Evolutionary conservation across 2,797 vertebrate genomes (phyloP), one percentile per base, ranked within the genome.

Genomic region (Babyrousa celebensis): DNA sequence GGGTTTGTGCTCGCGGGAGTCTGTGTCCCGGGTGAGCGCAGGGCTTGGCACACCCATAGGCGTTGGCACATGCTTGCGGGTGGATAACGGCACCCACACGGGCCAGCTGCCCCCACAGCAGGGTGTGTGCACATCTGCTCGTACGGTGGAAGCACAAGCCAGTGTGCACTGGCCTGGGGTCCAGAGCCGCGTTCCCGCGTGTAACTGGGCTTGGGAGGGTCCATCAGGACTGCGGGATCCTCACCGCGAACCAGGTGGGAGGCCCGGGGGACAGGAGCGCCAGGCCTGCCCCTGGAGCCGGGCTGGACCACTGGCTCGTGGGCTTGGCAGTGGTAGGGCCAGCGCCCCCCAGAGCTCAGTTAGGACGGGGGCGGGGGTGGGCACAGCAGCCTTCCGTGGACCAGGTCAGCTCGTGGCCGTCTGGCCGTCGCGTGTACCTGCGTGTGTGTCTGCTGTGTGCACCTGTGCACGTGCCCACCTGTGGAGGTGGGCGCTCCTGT

Each of bases 81-180:
- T 17, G 3, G 27, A 4, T 1, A 7, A 9, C 20, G 4, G 60
- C 21, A 0, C 8, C 0, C 2, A 1, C 12, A 0, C 5, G 0
- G 0, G 15, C 36, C 0, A 2, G 1, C 0, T 1, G 18, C 8
- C 1, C 1, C 36, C 40, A 1, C 5, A 3, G 80, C n/a, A 6
- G 3, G 32, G 40, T 2, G 54, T 62, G 10, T 5, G 27, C 17
- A 11, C 1, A 0, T 18, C 29, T 8, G 23, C n/a, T 12, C 0
- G 10, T 40, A 8, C 4, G 0, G 11, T 17, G 5, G 15, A 11
- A 58, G 60, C 20, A 15, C 27, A 32, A 29, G 20, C 75, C 21
- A 5, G 16, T 3, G 78, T 48, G 2, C 10, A 23, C 10, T 32
- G 62, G 36, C 60, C 9, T 52, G 17, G 4, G 11, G 78, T n/a